These are phyloP conservation scores for Pterocles burchelli DNA, from an alignment of 2,113 vertebrate species.

Conservation along the genomic window DNA sequence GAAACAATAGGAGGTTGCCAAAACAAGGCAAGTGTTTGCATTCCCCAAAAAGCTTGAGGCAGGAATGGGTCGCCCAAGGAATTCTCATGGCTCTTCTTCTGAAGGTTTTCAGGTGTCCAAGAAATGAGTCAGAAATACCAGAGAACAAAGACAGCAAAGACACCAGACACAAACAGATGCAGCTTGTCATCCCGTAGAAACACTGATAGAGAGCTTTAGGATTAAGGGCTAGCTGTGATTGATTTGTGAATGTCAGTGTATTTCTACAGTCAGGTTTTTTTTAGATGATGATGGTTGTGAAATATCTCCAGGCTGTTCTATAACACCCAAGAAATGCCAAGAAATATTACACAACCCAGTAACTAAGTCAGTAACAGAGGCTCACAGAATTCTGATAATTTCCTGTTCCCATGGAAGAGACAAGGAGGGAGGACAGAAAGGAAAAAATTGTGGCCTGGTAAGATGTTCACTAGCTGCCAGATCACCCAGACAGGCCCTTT, in stretches of 20 bases:
- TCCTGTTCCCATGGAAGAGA: not conserved
- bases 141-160: not conserved
- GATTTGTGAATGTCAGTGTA: not conserved
- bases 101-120: not conserved
- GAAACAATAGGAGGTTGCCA: not conserved
- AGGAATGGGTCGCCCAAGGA: not conserved
- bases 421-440: not conserved
- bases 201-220: not conserved
- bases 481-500: not conserved
- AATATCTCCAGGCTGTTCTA: slow-evolving; percentile 25
- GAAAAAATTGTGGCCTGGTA: not conserved
- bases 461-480: not conserved
- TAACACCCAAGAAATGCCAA: slow-evolving; percentile 20
- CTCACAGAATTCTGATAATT: not conserved
- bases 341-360: not conserved
- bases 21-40: not conserved
- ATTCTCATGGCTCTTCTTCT: not conserved
- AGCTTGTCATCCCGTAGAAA: not conserved
- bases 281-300: not conserved
- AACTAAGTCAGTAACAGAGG: not conserved
- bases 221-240: not conserved
- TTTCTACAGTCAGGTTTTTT: not conserved
- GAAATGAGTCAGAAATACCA: not conserved
- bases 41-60: not conserved
- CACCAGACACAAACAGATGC: not conserved